A percentile compares a stretch with the other conserved stretches of the same genome.
phyloP scores from a whole-genome alignment of 2,888 invertebrate genomes.

The Nowickia ferox region DNA sequence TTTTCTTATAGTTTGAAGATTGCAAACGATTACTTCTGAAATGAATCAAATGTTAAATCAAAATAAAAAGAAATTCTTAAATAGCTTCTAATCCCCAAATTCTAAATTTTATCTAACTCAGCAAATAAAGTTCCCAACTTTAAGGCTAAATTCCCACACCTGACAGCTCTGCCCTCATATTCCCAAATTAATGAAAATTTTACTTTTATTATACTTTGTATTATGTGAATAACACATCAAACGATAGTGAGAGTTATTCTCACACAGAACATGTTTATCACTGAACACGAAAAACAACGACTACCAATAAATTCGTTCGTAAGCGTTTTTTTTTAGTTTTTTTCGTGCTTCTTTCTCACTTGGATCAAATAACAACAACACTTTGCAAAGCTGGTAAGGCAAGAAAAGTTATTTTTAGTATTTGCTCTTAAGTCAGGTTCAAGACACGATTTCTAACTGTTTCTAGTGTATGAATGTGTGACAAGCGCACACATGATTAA shows the following conservation, averaged over 20 bases:
- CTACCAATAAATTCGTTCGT: slow-evolving; percentile 57
- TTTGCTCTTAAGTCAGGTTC: slow-evolving; percentile 81
- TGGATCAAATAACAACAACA: slow-evolving; percentile 39
- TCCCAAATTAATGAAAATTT: neutral
- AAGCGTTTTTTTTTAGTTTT: slow-evolving; percentile 41
- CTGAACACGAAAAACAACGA: slow-evolving; percentile 44
- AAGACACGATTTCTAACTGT: slow-evolving; percentile 82
- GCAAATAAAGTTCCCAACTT: neutral
- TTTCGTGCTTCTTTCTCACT: slow-evolving; percentile 64
- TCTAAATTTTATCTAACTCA: neutral
- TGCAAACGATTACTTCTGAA: too few relatives aligned
- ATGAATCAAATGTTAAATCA: neutral
- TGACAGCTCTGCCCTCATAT: neutral
- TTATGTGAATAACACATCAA: slow-evolving; percentile 39
- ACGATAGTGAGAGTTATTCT: slow-evolving; percentile 71
- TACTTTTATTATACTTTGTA: neutral
- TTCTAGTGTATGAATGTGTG: slow-evolving; percentile 76
- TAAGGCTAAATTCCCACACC: neutral
- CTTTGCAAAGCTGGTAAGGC: slow-evolving; percentile 16
- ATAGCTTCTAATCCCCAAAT: neutral
- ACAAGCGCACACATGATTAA: slow-evolving; percentile 12
- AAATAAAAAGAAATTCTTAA: neutral
- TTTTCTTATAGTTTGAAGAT: too few relatives aligned
- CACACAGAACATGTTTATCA: slow-evolving; percentile 48
- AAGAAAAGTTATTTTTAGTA: slow-evolving; percentile 69